phyloP scores from a whole-genome alignment of 2,797 vertebrate species.

The Astyanax mexicanus region DNA sequence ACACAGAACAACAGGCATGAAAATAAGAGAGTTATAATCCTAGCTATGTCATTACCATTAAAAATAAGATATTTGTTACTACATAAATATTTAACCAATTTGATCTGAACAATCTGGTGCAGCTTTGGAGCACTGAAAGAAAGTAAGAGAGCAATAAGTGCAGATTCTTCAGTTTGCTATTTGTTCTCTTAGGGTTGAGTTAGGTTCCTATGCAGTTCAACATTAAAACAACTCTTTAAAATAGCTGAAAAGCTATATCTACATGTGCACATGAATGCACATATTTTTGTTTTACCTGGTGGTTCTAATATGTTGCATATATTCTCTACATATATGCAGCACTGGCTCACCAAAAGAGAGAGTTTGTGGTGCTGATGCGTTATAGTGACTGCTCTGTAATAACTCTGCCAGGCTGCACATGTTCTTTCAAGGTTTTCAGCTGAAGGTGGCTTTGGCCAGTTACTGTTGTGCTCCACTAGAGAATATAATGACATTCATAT shows the following conservation, averaged over 20 bases:
- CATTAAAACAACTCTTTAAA: too few species aligned
- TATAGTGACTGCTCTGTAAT: constrained; percentile 43
- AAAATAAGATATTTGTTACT: background rate
- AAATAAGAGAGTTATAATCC: background rate
- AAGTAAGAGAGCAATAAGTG: too few species aligned
- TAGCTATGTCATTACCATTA: background rate
- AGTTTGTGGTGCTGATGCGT: constrained; percentile 41
- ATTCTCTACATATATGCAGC: background rate
- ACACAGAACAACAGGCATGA: background rate
- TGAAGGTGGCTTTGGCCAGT: constrained; percentile 40
- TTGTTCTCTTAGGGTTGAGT: too few species aligned
- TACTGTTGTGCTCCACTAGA: constrained; percentile 46
- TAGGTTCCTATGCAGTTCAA: too few species aligned
- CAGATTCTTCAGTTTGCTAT: too few species aligned
- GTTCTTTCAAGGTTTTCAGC: constrained; percentile 16
- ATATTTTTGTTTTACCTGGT: background rate
- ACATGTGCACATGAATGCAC: too few species aligned
- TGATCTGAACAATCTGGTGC: too few species aligned
- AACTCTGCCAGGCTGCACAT: constrained; percentile 38
- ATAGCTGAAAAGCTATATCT: too few species aligned
- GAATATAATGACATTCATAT: constrained; percentile 46
- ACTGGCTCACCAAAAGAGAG: background rate
- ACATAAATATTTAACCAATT: too few species aligned
- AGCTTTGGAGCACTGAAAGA: too few species aligned
- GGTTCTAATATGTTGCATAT: background rate